phyloP scores from a whole-genome alignment of 2,113 vertebrate genomes.

The Psephotus haematonotus region DNA sequence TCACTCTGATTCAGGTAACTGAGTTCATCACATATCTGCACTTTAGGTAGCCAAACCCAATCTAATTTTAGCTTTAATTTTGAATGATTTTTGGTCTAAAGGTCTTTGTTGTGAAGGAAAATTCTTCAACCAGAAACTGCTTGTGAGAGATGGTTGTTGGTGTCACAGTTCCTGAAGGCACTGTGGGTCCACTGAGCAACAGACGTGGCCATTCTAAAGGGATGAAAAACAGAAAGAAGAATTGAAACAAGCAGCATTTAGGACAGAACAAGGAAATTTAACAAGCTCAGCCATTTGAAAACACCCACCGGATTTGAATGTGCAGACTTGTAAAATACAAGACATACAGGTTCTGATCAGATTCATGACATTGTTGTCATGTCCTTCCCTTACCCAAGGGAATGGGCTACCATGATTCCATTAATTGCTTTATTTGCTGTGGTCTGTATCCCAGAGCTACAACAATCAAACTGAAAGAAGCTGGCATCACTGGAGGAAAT shows the following conservation, averaged over 20 bases:
- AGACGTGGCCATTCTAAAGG: conserved; percentile 93
- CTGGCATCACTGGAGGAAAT: neutral
- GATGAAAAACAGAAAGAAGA: conserved; percentile 21
- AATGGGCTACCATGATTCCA: neutral
- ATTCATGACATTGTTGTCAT: neutral
- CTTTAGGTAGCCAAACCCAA: conserved; percentile 58
- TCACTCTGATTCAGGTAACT: conserved; percentile 36
- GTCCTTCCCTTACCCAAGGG: neutral
- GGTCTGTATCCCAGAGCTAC: neutral
- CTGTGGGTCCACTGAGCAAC: conserved; percentile 98
- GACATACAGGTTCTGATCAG: neutral
- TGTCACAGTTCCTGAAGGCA: conserved; percentile 94
- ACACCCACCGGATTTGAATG: neutral
- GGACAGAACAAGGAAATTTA: neutral
- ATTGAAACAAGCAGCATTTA: neutral
- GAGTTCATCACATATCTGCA: conserved; percentile 59
- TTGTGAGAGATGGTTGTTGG: conserved; percentile 42
- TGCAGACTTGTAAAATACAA: neutral
- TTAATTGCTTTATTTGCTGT: neutral
- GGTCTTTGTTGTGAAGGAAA: conserved; percentile 66
- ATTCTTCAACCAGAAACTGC: conserved; percentile 75
- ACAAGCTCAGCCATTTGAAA: neutral
- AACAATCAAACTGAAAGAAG: neutral
- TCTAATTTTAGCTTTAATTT: conserved; percentile 62
- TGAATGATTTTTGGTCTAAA: conserved; percentile 72